Percentiles rank a stretch among this genome's conserved stretches.
Evolutionary conservation across 2,888 invertebrate species (phyloP).

Genomic region (Aporophyla lueneburgensis): DNA sequence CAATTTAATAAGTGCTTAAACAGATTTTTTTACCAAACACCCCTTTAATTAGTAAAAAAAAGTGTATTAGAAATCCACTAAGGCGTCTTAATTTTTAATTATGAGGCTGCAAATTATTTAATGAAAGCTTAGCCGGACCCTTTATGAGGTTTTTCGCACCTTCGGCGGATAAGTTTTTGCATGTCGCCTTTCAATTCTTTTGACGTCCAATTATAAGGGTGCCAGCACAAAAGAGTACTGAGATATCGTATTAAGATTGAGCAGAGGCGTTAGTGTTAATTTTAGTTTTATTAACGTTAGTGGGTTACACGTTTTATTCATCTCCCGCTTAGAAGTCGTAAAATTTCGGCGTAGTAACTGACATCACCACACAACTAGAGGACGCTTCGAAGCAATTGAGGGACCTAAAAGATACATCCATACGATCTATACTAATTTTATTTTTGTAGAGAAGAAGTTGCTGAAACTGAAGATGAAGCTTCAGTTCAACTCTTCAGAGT

Average conservation of each 20-base stretch:
- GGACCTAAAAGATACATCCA: slow-evolving; percentile 14
- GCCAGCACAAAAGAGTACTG: slow-evolving; percentile 44
- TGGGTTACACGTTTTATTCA: slow-evolving; percentile 49
- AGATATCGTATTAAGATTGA: slow-evolving; percentile 47
- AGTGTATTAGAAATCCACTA: slow-evolving; percentile 77
- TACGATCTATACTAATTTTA: background rate
- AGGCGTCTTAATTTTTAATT: slow-evolving; percentile 87
- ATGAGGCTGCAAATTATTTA: slow-evolving; percentile 77
- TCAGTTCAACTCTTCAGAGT: too few species aligned
- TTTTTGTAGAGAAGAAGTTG: background rate
- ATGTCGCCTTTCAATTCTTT: slow-evolving; percentile 54
- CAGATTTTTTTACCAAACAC: slow-evolving; percentile 63
- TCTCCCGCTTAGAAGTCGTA: slow-evolving; percentile 63
- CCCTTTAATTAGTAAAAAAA: slow-evolving; percentile 71
- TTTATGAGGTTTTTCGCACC: slow-evolving; percentile 84
- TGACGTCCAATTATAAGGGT: slow-evolving; percentile 70
- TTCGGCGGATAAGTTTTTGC: slow-evolving; percentile 79
- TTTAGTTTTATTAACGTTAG: slow-evolving; percentile 38
- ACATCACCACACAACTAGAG: background rate
- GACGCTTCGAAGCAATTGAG: background rate
- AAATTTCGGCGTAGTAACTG: slow-evolving; percentile 42
- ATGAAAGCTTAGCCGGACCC: slow-evolving; percentile 72
- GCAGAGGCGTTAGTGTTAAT: slow-evolving; percentile 37
- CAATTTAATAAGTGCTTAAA: slow-evolving; percentile 83
- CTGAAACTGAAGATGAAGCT: background rate